Base-by-base conservation (phyloP, 1,140 invertebrate genomes). In the Charaxes varanes region DNA sequence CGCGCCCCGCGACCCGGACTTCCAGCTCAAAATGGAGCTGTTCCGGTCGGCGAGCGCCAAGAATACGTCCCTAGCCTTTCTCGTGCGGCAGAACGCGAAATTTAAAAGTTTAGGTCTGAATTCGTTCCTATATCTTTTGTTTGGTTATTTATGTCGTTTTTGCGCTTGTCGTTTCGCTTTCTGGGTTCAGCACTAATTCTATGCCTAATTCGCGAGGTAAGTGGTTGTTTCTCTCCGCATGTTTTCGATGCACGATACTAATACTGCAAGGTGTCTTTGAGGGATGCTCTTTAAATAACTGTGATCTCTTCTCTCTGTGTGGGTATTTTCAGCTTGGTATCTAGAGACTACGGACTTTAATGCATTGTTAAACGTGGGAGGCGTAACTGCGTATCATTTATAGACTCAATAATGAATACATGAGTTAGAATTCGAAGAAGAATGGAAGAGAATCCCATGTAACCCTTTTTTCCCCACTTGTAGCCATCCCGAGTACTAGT, bases 81-180 rank as follows among this genome's bases (percentile, higher is more conserved):
- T 83, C 21, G 76, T 83, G 74, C 47, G 70, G 59, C 66, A 80
- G 64, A 71, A 83, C 60, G 46, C 76, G 60, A 83, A 81, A 63
- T 79, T 78, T 76, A 76, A 71, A 53, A 83, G 77, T 60, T 78
- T 83, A 83, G 79, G 79, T 83, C 70, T 79, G 79, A 65, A 67
- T 73, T 57, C 68, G 62, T 72, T 70, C 24, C 45, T 70, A 70
- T 49, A 46, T 56, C 67, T 72, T 65, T 43, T 44, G 52, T 61
- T 65, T 58, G 66, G 61, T 51, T 63, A 53, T 54, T 65, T 63
- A 60, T 52, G 41, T 40, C 27, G 26, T 26, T 37, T 44, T 47
- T 44, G 21, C 28, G 68, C 68, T 77, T 76, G 46, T 52, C 52
- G 60, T 69, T 64, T 57, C 43, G 66, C 60, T 70, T 64, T 47